A percentile compares a stretch with the other conserved stretches of the same genome.
Evolutionary conservation across 2,113 vertebrate genomes (phyloP).

Genomic region (Pardalotus punctatus): DNA sequence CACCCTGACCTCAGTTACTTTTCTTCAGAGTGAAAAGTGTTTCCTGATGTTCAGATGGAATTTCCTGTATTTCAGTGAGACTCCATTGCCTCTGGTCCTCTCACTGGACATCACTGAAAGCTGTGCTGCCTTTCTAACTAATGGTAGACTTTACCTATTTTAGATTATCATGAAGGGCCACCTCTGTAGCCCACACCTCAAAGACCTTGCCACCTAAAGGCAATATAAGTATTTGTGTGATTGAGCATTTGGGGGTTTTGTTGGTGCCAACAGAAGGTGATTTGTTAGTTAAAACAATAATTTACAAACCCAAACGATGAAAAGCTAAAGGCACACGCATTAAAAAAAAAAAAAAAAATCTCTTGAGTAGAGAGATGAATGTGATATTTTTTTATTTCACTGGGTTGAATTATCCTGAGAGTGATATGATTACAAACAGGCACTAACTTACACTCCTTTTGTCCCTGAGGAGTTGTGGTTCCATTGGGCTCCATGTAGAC

Average conservation of each 20-base stretch:
- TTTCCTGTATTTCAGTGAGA: not conserved
- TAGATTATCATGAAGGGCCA: not conserved
- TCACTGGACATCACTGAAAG: not conserved
- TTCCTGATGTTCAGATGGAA: not conserved
- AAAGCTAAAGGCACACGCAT: not conserved
- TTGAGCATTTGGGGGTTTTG: not conserved
- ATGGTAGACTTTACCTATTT: not conserved
- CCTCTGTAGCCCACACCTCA: not conserved
- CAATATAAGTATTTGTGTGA: not conserved
- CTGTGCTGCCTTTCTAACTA: not conserved
- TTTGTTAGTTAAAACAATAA: not conserved
- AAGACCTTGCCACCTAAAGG: not conserved
- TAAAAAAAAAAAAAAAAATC: not conserved
- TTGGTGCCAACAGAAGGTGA: not conserved
- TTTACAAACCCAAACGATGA: not conserved
- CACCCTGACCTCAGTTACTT: not conserved
- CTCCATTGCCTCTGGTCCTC: not conserved
- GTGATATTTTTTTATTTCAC: not conserved
- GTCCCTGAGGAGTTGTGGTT: not conserved
- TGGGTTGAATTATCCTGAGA: not conserved
- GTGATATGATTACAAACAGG: not conserved
- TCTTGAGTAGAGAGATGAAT: fast-evolving
- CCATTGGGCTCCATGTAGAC: not conserved
- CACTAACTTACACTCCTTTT: not conserved
- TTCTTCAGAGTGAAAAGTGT: not conserved